Conservation (phyloP, 2,113 vertebrate species). For the Catharus fuscescens region DNA sequence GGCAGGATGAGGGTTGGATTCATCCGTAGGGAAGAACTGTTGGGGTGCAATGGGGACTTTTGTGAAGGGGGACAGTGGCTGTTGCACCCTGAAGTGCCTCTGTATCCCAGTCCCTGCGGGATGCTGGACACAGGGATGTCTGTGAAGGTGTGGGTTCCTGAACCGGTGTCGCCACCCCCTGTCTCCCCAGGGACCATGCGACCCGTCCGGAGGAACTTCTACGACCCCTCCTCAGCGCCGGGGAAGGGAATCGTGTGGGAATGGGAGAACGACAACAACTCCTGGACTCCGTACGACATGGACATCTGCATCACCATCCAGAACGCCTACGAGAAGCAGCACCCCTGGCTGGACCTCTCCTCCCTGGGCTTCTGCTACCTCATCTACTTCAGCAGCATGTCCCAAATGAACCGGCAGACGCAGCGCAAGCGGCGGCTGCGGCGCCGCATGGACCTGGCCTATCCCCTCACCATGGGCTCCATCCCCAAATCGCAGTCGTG, state of each 20-base stretch:
- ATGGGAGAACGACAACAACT: conserved; percentile 92
- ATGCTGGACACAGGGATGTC: rapidly evolving
- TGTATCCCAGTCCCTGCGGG: rapidly evolving
- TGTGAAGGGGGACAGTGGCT: rapidly evolving
- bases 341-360: conserved; percentile 96
- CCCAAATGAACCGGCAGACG: conserved; percentile 94
- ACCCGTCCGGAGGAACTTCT: conserved; percentile 93
- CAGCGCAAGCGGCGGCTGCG: conserved; percentile 90
- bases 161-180: rapidly evolving
- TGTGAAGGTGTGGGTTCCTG: rapidly evolving
- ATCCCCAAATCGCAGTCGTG: conserved; percentile 98
- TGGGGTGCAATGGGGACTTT: rapidly evolving
- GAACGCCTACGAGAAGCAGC: conserved; percentile 98
- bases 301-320: conserved; percentile 97
- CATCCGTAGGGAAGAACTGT: rapidly evolving
- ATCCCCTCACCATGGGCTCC: conserved; percentile 94
- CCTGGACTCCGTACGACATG: conserved; percentile 97
- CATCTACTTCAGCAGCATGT: conserved; percentile 97
- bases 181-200: conserved; percentile 88
- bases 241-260: conserved; percentile 98
- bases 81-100: not conserved
- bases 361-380: conserved; percentile 96
- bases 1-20: not conserved
- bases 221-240: conserved; percentile 92
- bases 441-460: conserved; percentile 94